Evolutionary conservation across 2,113 vertebrate species (phyloP), one percentile per base, ranked within the genome.

Genomic region (Phasianus colchicus): DNA sequence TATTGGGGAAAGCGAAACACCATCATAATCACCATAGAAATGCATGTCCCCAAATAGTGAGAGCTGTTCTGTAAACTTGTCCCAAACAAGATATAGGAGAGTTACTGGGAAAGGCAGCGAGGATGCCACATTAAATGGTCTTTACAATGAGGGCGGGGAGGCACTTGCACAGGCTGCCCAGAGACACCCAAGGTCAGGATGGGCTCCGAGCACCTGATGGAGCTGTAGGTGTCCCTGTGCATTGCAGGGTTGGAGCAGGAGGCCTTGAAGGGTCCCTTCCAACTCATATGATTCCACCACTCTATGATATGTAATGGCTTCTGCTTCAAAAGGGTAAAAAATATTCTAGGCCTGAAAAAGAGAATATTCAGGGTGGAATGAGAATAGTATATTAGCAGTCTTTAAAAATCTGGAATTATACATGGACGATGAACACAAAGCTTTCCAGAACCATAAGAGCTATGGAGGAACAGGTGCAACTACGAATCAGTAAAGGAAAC

Each of bases 11-110:
- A 71, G 57, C 5, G 38, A 77, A 92, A 67, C 4, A 34, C 29
- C 34, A 42, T 12, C 5, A 2, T 22, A 67, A 32, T 2, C 38
- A 12, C 6, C 76, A 64, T 24, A 60, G 2, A 67, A 90, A 52
- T 7, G n/a, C 8, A 3, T 0, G 0, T 21, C 21, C 29, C 3
- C 2, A 1, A 90, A 42, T 0, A 2, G 15, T 66, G 36, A 29
- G 24, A 81, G 55, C 27, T 19, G 6, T 50, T 81, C 76, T 75
- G 57, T 32, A 75, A 2, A 0, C 50, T 60, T n/a, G 7, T 78
- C 22, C 57, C 60, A 20, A 42, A 83, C 70, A 43, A 9, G 27
- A 57, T 15, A 48, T 16, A 74, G 55, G 40, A 76, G 13, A 34
- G 2, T 21, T 24, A 79, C 9, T 4, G 32, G 14, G 8, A 74